Evolutionary conservation across 2,113 vertebrate species (phyloP), one percentile per base, ranked within the genome.

Genomic region (Oenanthe melanoleuca): DNA sequence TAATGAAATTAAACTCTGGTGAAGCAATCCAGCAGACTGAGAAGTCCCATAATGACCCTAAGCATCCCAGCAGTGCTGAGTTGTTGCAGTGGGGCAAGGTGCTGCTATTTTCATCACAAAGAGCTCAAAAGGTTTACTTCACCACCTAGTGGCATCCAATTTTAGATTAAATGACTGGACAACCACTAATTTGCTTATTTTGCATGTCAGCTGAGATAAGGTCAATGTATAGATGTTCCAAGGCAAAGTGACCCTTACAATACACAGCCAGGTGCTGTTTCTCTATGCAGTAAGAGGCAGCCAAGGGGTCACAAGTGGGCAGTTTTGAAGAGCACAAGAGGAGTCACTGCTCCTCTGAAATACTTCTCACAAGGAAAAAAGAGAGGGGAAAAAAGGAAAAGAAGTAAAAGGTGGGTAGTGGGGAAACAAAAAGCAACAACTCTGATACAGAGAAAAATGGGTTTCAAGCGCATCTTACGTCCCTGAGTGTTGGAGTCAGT

Each of bases 341-440:
- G 11, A 77, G 45, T 22, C 1, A 0, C 56, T 22, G 25, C 52
- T 49, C 29, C 21, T 33, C 29, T 53, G 78, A 70, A 75, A 52
- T 7, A 26, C 5, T 13, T 74, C 33, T 22, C 6, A 45, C 6
- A 45, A 53, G 34, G 1, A 12, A 40, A 45, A 38, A 44, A 31
- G 3, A 31, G 3, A 12, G 26, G 5, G 8, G 1, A 0, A 4
- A 21, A 34, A 31, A 26, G 2, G 6, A 12, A 10, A 18, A 16
- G 2, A 31, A 25, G 4, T 12, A 21, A 40, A 45, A 18, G 11
- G 14, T 21, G 13, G 5, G 21, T 1, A 42, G 3, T 9, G 15
- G 5, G 7, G 8, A 19, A 20, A 29, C 42, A 15, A 70, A 74
- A 53, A n/a, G 25, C 52, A 74, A 20, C 1, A 14, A 31, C 77